Conservation (phyloP, 1,140 invertebrate genomes). For the Thalassaphorura encarpata region DNA sequence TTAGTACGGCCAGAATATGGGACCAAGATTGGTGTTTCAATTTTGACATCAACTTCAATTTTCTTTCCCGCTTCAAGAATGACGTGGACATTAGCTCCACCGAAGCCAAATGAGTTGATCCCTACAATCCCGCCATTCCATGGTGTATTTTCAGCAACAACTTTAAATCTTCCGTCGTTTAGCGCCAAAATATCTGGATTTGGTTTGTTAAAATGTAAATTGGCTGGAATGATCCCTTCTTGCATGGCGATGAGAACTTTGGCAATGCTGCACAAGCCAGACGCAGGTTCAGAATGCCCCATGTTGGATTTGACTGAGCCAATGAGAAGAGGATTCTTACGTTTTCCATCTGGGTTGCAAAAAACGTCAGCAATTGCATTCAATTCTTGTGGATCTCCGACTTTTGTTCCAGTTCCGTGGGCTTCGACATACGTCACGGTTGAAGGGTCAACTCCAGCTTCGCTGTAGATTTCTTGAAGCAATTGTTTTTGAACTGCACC, state of each 20-base stretch:
- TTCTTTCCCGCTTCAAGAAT: constrained; percentile 66
- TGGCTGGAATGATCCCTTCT: constrained; percentile 68
- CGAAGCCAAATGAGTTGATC: constrained; percentile 95
- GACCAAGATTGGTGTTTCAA: constrained; percentile 56
- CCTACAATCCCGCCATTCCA: constrained; percentile 78
- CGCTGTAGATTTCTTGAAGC: constrained; percentile 36
- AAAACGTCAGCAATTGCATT: constrained; percentile 87
- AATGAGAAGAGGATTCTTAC: constrained; percentile 69
- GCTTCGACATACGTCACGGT: constrained; percentile 40
- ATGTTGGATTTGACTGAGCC: constrained; percentile 97
- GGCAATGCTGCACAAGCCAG: constrained; percentile 48
- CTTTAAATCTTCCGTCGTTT: constrained; percentile 71
- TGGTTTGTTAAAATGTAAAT: constrained; percentile 77
- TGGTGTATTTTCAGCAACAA: constrained; percentile 63
- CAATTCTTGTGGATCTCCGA: constrained; percentile 90
- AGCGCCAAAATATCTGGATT: constrained; percentile 83
- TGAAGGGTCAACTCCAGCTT: constrained; percentile 37
- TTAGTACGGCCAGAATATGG: constrained; percentile 74
- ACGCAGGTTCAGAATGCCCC: constrained; percentile 93
- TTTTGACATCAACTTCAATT: constrained; percentile 42
- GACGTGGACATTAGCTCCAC: constrained; percentile 89
- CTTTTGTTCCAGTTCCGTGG: constrained; percentile 48
- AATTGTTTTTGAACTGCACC: constrained; percentile 35
- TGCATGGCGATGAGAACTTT: constrained; percentile 91
- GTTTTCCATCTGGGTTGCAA: constrained; percentile 50